phyloP scores from a whole-genome alignment of 2,888 invertebrate genomes.

The Stenichneumon culpator region DNA sequence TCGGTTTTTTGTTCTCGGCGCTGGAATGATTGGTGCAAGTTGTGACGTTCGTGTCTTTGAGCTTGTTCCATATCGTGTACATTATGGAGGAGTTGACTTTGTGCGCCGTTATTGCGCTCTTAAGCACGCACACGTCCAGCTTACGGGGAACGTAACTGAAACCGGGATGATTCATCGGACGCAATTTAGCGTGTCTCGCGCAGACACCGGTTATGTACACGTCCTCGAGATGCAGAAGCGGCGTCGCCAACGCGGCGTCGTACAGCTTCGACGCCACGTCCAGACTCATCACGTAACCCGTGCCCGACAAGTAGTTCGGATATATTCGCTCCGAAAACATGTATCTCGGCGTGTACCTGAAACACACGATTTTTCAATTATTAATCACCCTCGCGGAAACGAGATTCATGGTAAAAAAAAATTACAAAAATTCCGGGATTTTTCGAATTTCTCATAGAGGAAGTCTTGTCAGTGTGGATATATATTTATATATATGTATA shows the following conservation, averaged over 20 bases:
- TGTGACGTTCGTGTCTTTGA: constrained; percentile 74
- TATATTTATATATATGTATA: no score
- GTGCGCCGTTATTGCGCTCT: constrained; percentile 87
- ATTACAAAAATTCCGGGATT: no score
- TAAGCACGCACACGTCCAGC: constrained; percentile 86
- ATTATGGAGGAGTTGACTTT: constrained; percentile 86
- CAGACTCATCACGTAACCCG: constrained; percentile 91
- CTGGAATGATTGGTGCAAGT: constrained; percentile 70
- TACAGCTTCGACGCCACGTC: constrained; percentile 89
- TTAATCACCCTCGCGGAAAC: neutral
- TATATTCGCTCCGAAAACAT: constrained; percentile 91
- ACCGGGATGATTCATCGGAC: constrained; percentile 88
- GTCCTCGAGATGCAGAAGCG: constrained; percentile 92
- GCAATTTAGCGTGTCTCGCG: constrained; percentile 87
- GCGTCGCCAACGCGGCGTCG: constrained; percentile 89
- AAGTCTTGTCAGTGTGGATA: no score
- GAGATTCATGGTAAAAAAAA: neutral
- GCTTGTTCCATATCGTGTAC: constrained; percentile 82
- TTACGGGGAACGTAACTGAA: constrained; percentile 88
- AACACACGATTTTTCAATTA: constrained; percentile 6
- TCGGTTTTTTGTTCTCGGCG: constrained; percentile 67
- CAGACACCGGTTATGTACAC: constrained; percentile 93
- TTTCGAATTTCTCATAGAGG: no score
- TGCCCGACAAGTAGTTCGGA: constrained; percentile 93
- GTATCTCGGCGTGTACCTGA: constrained; percentile 92